Evolutionary conservation across 2,113 vertebrate species (phyloP), one percentile per base, ranked within the genome.

Genomic region (Phoenicopterus ruber): DNA sequence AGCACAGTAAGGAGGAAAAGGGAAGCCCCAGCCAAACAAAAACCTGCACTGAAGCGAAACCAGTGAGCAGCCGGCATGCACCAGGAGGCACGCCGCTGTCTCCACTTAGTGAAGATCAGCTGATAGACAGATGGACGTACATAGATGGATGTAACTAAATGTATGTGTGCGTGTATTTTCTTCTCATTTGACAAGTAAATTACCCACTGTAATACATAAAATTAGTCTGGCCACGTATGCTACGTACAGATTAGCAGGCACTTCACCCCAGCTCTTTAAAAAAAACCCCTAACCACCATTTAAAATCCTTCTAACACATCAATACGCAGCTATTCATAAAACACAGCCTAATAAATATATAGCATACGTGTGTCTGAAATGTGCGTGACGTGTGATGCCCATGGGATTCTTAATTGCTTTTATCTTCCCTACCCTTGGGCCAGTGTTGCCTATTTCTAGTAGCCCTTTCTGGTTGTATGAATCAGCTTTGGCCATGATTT

Each of bases 111-210:
- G 36, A 69, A 55, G 80, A 74, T 25, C 38, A 57, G 34, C 20
- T 31, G 42, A 18, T 0, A 44, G 26, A 25, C 67, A 57, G 73
- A 38, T 3, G 13, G 32, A 62, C 32, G 26, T 42, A 55, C 21
- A 54, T 8, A n/a, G 13, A 44, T 9, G 25, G 73, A 17, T 11
- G 17, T 22, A 50, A 38, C 22, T 40, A 38, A 34, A 29, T 18
- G 3, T 19, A 34, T 29, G 24, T 7, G 13, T 38, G n/a, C 0
- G 0, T 12, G 32, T 29, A 36, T n/a, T 32, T 52, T 72, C 25
- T 40, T 47, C 28, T 31, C 16, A 18, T 49, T 67, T 85, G 28
- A 80, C 40, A 57, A 62, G 42, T 22, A 40, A 25, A 49, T 63
- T 18, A 29, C 13, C 14, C 50, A 34, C 62, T 52, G 10, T 32